Conservation (phyloP, 2,797 vertebrate genomes). For the Sphenopsis melanotis region DNA sequence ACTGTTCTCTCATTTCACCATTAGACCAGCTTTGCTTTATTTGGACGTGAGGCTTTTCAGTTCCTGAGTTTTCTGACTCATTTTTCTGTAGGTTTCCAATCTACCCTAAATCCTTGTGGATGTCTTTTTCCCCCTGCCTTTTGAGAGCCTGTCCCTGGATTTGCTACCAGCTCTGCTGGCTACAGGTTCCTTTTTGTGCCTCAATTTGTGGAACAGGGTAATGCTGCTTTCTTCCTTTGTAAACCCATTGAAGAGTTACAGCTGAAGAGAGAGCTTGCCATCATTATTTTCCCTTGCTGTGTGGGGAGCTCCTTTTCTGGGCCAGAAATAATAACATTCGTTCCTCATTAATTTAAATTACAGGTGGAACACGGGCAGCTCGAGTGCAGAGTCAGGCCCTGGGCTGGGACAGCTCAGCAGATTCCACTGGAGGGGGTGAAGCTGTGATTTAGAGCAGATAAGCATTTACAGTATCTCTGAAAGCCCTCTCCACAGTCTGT, state of each 20-base stretch:
- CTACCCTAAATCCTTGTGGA: neutral
- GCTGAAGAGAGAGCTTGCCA: neutral
- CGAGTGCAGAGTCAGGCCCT: neutral
- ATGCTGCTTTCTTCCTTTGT: neutral
- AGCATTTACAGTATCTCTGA: neutral
- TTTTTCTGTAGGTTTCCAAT: neutral
- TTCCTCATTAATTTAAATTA: slow-evolving; percentile 48
- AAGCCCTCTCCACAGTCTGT: neutral
- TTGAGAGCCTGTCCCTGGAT: neutral
- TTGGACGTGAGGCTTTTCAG: neutral
- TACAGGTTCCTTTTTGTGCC: neutral
- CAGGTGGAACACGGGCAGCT: neutral
- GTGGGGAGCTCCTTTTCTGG: neutral
- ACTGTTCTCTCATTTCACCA: neutral
- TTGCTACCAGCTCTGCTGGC: neutral
- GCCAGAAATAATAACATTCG: neutral
- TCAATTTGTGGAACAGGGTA: neutral
- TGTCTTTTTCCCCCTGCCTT: neutral
- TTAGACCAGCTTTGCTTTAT: neutral
- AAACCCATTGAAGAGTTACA: neutral
- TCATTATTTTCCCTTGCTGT: neutral
- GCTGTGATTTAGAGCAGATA: slow-evolving; percentile 35
- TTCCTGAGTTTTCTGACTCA: neutral
- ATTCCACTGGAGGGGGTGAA: neutral
- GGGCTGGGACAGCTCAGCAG: neutral